These are phyloP conservation scores for Hemaris fuciformis DNA, from an alignment of 2,888 invertebrate genomes.

Conservation along the genomic window DNA sequence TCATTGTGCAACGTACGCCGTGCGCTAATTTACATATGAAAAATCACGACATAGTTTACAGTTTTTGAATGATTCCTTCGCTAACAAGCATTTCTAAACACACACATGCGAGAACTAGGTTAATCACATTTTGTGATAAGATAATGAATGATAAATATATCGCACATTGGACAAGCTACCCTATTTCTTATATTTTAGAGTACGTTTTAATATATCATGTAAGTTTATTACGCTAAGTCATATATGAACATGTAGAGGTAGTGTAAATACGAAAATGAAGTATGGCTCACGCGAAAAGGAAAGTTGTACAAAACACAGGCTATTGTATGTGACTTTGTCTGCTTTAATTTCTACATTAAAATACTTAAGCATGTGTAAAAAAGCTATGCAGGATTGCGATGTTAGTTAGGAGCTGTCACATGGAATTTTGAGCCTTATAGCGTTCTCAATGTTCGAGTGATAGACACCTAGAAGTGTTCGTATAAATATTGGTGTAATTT, in stretches of 20 bases:
- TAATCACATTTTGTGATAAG: slow-evolving; percentile 64
- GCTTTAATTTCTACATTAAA: neutral
- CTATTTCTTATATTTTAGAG: neutral
- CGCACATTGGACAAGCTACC: slow-evolving; percentile 14
- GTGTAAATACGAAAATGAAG: slow-evolving; percentile 30
- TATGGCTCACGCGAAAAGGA: slow-evolving; percentile 26
- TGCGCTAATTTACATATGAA: slow-evolving; percentile 24
- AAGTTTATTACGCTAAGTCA: slow-evolving; percentile 7
- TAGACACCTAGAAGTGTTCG: no score
- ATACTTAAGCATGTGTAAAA: no score
- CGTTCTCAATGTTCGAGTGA: no score
- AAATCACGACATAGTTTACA: slow-evolving; percentile 35
- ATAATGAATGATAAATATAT: slow-evolving; percentile 41
- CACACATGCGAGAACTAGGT: slow-evolving; percentile 54
- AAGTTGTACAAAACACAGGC: slow-evolving; percentile 19
- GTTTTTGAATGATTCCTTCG: slow-evolving; percentile 53
- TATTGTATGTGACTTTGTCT: neutral
- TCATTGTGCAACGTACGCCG: slow-evolving; percentile 6
- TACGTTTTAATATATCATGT: slow-evolving; percentile 4
- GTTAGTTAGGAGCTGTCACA: no score
- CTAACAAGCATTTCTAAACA: slow-evolving; percentile 59
- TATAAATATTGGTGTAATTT: no score
- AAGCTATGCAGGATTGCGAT: no score
- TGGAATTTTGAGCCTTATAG: no score
- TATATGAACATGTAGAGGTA: slow-evolving; percentile 21